Evolutionary conservation across 2,888 invertebrate species (phyloP), one percentile per base, ranked within the genome.

Genomic region (Panorpa germanica): DNA sequence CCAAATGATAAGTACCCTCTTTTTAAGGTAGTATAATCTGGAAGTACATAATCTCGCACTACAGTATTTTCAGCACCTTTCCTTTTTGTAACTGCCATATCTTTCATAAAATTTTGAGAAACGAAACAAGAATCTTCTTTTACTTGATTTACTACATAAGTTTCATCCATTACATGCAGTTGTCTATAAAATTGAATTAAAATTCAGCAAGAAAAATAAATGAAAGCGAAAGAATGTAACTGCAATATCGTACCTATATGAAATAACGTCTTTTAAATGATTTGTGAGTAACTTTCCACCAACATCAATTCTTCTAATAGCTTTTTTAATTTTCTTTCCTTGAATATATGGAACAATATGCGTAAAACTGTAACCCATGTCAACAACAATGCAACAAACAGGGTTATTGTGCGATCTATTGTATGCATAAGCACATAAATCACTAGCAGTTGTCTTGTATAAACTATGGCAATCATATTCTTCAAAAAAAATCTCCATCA

Each of bases 41-140:
- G 98, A 29, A 99, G 54, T 1, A 98, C 77, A 50, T 98, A 98
- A 47, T 96, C 95, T 39, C 76, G 64, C 4, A 74, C 65, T 32
- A 90, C 78, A 4, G 70, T 65, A 45, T 76, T 76, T 20, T 65
- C 65, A 18, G 65, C 54, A 11, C 60, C 61, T 48, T 63, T 59
- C 32, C 51, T 53, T 36, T 59, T 61, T 11, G 81, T 70, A 26
- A 64, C 64, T 33, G 65, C 62, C 70, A 91, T 74, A 42, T 93
- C 91, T 12, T 57, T 57, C 43, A 68, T 66, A 44, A 91, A 88
- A 47, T 95, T 63, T 39, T 68, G 61, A 0, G 93, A 77, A 0
- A 96, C 88, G 58, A 74, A 98, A 49, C 96, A 96, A 0, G 82
- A 72, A 49, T 98, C 96, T 55, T 99, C 98, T 52, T 99, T 99